Percentiles rank a stretch among this genome's conserved stretches.
Conservation (phyloP, 2,113 vertebrate species). For the Trichechus manatus region DNA sequence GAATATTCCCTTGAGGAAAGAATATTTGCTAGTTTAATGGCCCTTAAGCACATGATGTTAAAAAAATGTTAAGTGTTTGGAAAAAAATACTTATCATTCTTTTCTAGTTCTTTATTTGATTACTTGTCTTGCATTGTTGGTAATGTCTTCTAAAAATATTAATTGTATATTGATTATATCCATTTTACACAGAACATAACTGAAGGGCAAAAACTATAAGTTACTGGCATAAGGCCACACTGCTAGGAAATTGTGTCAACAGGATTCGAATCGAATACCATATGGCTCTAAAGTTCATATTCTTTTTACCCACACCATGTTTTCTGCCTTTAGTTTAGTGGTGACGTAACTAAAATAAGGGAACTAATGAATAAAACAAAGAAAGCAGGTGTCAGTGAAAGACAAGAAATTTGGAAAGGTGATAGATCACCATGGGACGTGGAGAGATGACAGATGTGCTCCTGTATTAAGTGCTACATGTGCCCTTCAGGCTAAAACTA, state of each 20-base stretch:
- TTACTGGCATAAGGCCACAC: background rate
- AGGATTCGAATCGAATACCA: background rate
- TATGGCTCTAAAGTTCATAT: background rate
- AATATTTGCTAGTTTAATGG: background rate
- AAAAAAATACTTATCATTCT: too few relatives aligned
- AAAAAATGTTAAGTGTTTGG: background rate
- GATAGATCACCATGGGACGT: background rate
- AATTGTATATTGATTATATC: background rate
- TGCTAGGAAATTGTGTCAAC: background rate
- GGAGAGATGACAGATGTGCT: background rate
- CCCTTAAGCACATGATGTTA: background rate
- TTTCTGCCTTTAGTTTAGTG: background rate
- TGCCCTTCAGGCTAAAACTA: background rate
- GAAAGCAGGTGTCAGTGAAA: background rate
- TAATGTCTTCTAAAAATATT: background rate
- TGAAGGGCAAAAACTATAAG: background rate
- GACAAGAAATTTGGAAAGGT: background rate
- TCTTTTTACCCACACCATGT: background rate
- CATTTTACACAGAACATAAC: background rate
- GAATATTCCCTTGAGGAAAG: background rate
- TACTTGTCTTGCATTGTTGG: background rate
- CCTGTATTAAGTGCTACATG: background rate
- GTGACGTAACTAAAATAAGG: background rate
- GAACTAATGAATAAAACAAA: background rate
- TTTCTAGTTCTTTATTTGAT: background rate